Evolutionary conservation across 2,797 vertebrate species (phyloP).

Genomic region (Macropodus opercularis): DNA sequence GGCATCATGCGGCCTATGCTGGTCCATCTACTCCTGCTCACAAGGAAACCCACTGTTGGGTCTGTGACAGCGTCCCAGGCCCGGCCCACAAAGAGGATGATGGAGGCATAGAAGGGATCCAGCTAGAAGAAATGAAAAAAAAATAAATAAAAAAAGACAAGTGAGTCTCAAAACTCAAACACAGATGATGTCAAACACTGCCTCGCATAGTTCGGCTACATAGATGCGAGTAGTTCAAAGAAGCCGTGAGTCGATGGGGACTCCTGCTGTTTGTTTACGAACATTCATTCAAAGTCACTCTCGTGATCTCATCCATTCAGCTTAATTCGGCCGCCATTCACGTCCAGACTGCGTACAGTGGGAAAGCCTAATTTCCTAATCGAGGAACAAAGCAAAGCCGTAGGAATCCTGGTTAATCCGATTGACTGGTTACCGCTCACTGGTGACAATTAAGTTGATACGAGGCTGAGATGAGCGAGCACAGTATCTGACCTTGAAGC

Average conservation of each 20-base stretch:
- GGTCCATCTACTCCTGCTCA: constrained; percentile 91
- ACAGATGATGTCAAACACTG: constrained; percentile 8
- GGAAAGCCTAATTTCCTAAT: constrained; percentile 50
- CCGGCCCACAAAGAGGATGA: constrained; percentile 92
- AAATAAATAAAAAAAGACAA: neutral
- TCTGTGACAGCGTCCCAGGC: constrained; percentile 96
- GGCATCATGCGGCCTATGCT: constrained; percentile 91
- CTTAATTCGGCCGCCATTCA: constrained; percentile 29
- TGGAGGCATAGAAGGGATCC: constrained; percentile 89
- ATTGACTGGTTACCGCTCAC: constrained; percentile 29
- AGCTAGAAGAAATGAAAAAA: constrained; percentile 73
- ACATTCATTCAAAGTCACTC: constrained; percentile 21
- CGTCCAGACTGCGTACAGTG: constrained; percentile 27
- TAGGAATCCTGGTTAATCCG: constrained; percentile 38
- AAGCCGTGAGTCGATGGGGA: neutral
- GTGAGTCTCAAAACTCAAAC: constrained; percentile 19
- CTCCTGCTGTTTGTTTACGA: constrained; percentile 8
- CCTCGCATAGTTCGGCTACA: constrained; percentile 13
- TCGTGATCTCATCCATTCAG: constrained; percentile 31
- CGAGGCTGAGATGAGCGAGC: neutral
- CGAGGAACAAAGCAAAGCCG: constrained; percentile 55
- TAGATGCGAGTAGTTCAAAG: constrained; percentile 13
- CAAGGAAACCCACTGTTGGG: constrained; percentile 92
- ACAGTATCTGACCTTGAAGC: neutral
- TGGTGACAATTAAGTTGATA: constrained; percentile 49